Evolutionary conservation across 64 coral and sea anemone species (phyloP), one percentile per base, ranked within the genome.

Genomic region (Astreopora myriophthalma): DNA sequence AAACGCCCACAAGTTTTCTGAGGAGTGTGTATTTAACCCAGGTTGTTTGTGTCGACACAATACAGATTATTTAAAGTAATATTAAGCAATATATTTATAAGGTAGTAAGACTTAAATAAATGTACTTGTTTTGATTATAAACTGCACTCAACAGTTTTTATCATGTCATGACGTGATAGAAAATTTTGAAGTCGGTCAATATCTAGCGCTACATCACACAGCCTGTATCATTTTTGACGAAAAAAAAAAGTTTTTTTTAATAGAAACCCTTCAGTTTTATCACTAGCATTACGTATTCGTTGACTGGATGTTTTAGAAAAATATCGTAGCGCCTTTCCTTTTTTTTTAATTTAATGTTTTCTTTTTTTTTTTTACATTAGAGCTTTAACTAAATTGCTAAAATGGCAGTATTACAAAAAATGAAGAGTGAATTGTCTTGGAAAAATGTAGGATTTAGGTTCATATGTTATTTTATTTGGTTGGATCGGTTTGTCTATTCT

Each of bases 71-170:
- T 80, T 80, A 83, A 64, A 63, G 49, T 83, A 83, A 57, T 11
- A 25, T 19, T 35, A 64, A 38, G 27, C 75, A 35, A 25, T 61
- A 83, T 83, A 83, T 83, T 83, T 83, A 83, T 83, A 83, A 25
- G 48, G 52, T 38, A 31, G 29, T 36, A 60, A 36, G 52, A 36
- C 8, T 81, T 61, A 49, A 57, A 52, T 62, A 63, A 63, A 40
- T 83, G 7, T 63, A 22, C 11, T 19, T 63, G 52, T 9, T 7
- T 73, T 5, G 32, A 20, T 16, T 33, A 33, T 27, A 68, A n/a
- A n/a, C n/a, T n/a, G n/a, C 51, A 55, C 51, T 55, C 16, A 44
- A 10, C 17, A 26, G 30, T 31, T 32, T 32, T 34, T 34, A 13
- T 34, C 11, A 34, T 70, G 7, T 16, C 12, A 8, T 33, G 28